Evolutionary conservation across 2,113 vertebrate genomes (phyloP).

Genomic region (Psittacula cyanocephala): DNA sequence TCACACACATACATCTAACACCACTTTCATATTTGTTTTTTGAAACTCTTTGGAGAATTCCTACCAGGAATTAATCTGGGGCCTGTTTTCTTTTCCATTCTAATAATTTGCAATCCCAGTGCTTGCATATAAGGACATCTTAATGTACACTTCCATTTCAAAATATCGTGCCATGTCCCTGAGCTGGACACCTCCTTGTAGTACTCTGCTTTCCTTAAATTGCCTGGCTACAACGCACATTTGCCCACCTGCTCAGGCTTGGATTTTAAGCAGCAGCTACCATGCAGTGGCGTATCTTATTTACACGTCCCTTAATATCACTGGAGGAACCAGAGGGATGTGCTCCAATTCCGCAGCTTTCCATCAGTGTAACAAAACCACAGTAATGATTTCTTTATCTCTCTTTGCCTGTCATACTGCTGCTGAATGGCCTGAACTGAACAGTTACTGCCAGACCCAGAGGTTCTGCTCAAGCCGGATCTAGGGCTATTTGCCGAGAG

Average conservation of each 20-base stretch:
- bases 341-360: neutral
- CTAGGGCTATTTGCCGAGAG: neutral
- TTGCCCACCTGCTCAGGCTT: neutral
- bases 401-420: neutral
- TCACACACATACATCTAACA: neutral
- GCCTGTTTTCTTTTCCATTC: neutral
- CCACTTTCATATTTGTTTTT: neutral
- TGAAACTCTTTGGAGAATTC: neutral
- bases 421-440: neutral
- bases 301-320: neutral
- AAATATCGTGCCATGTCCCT: neutral
- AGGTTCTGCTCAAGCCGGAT: neutral
- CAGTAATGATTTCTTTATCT: constrained; percentile 2
- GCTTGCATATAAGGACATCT: neutral
- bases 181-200: neutral
- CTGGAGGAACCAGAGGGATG: neutral
- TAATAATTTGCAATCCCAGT: neutral
- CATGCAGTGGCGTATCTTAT: neutral
- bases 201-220: neutral
- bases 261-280: neutral
- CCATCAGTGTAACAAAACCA: neutral
- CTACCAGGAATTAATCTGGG: neutral
- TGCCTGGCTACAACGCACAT: neutral
- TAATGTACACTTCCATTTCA: neutral
- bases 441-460: neutral